Evolutionary conservation across 2,797 vertebrate genomes (phyloP).

Genomic region (Pseudotriccus pelzelni): DNA sequence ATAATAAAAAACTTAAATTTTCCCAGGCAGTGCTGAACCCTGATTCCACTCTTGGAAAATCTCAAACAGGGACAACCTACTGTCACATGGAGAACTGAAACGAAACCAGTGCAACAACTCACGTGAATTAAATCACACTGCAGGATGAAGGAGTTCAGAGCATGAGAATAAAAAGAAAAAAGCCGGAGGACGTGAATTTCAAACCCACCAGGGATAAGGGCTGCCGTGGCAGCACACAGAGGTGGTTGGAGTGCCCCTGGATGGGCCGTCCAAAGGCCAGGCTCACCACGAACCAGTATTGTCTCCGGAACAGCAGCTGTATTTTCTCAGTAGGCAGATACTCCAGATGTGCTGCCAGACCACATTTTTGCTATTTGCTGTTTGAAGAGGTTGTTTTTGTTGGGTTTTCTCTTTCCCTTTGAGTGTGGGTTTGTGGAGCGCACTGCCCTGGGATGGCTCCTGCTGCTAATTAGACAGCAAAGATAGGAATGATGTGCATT

Average conservation of each 20-base stretch:
- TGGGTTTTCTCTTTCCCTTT: conserved; percentile 28
- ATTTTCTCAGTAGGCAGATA: conserved; percentile 53
- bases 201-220: neutral
- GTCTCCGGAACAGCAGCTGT: conserved; percentile 26
- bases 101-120: neutral
- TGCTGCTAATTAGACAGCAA: conserved; percentile 30
- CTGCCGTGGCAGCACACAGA: neutral
- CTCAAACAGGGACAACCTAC: neutral
- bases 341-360: conserved; percentile 42
- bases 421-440: conserved; percentile 14
- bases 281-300: neutral
- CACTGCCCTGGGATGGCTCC: neutral
- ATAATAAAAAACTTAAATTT: neutral
- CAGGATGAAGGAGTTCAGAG: neutral
- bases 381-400: conserved; percentile 44
- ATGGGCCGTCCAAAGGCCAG: neutral
- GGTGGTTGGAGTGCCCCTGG: neutral
- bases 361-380: conserved; percentile 43
- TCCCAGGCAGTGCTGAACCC: neutral
- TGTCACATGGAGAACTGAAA: neutral
- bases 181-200: neutral
- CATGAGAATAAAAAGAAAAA: neutral
- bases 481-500: conserved; percentile 31
- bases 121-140: neutral
- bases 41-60: neutral